Percentiles rank a stretch among this genome's conserved stretches.
phyloP scores from a whole-genome alignment of 2,113 vertebrate genomes.

The Galeopterus variegatus region DNA sequence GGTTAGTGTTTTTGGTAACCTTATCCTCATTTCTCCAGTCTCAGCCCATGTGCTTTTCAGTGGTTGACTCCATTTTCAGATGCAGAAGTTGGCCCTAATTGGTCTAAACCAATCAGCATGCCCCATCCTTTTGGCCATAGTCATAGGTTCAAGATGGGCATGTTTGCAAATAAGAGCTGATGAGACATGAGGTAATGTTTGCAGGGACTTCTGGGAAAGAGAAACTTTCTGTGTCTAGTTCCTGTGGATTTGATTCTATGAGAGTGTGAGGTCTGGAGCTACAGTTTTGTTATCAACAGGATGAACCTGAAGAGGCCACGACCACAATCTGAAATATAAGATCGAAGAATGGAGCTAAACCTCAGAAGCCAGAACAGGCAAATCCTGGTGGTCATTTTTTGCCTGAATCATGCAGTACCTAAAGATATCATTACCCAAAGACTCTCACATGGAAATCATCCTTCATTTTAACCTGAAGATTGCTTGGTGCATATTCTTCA shows the following conservation, averaged over 20 bases:
- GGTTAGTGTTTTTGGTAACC: not conserved
- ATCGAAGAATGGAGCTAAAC: not conserved
- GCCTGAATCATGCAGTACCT: not conserved
- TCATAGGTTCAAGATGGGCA: not conserved
- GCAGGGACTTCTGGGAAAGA: not conserved
- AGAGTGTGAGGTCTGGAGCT: not conserved
- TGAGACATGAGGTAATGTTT: not conserved
- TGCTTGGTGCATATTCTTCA: no score
- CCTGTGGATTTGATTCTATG: not conserved
- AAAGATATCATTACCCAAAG: not conserved
- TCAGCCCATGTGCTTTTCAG: not conserved
- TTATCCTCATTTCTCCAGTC: not conserved
- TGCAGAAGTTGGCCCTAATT: not conserved
- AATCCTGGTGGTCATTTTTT: not conserved
- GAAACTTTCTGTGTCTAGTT: no score
- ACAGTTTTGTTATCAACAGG: not conserved
- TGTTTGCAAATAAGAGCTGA: not conserved
- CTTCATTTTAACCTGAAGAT: no score
- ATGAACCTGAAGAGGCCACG: not conserved
- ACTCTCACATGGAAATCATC: no score
- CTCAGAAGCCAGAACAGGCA: not conserved
- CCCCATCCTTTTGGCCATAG: not conserved
- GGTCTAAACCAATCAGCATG: not conserved
- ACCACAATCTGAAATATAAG: no score
- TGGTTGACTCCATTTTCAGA: not conserved